These are phyloP conservation scores for Lamellibrachia columna DNA, from an alignment of 2,888 invertebrate genomes.

Conservation along the genomic window DNA sequence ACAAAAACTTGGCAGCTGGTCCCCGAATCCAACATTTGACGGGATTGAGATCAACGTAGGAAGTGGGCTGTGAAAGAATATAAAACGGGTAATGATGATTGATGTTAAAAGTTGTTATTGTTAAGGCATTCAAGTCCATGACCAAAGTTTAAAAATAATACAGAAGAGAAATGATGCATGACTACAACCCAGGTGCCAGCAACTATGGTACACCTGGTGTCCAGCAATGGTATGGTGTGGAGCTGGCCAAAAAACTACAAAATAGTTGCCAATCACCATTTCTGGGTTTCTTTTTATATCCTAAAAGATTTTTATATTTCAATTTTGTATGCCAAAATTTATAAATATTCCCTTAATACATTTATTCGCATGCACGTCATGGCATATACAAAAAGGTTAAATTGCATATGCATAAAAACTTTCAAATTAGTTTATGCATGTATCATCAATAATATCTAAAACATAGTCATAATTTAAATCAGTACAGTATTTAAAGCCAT, in stretches of 20 bases:
- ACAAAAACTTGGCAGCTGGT: slow-evolving; percentile 30
- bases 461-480: background rate
- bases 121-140: background rate
- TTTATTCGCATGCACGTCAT: background rate
- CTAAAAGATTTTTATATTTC: background rate
- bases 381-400: background rate
- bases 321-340: background rate
- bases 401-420: background rate
- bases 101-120: background rate
- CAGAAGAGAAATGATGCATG: background rate
- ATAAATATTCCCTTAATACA: background rate
- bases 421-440: background rate
- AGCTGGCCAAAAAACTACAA: background rate
- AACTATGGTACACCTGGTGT: background rate
- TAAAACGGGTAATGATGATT: background rate
- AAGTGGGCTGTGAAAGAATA: slow-evolving; percentile 18
- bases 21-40: slow-evolving; percentile 37
- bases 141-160: background rate
- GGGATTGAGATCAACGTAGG: slow-evolving; percentile 37
- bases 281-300: too few relatives aligned
- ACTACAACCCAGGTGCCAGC: too few relatives aligned
- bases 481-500: too few relatives aligned
- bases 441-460: background rate
- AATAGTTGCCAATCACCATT: too few relatives aligned
- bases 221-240: background rate